These are phyloP conservation scores for Cydia splendana DNA, from an alignment of 1,140 invertebrate genomes.

Conservation along the genomic window DNA sequence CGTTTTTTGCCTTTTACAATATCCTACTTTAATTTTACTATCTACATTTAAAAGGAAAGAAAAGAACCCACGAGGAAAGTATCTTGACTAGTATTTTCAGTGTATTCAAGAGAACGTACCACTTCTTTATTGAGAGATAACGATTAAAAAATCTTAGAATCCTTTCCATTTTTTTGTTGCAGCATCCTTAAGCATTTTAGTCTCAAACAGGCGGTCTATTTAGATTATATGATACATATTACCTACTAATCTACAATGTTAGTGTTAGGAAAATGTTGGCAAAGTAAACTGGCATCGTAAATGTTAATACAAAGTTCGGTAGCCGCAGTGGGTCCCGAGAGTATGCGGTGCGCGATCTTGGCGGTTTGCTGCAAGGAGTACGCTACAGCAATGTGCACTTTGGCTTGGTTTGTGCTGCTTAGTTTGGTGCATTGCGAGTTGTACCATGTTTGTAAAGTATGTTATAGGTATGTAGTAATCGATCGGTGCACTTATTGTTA, in stretches of 20 bases:
- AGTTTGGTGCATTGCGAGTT: constrained; percentile 6
- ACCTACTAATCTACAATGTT: neutral
- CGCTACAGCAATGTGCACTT: constrained; percentile 25
- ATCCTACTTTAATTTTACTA: too few relatives aligned
- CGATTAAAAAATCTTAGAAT: too few relatives aligned
- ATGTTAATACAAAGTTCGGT: constrained; percentile 26
- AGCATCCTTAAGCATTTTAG: too few relatives aligned
- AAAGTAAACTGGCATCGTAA: constrained; percentile 14
- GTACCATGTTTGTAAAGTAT: neutral
- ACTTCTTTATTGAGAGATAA: too few relatives aligned
- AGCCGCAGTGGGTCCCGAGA: neutral
- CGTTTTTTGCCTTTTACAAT: too few relatives aligned
- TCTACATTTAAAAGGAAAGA: too few relatives aligned
- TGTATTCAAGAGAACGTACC: too few relatives aligned
- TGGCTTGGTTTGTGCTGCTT: neutral
- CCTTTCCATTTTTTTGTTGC: too few relatives aligned
- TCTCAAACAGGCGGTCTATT: neutral
- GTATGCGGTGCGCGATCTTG: constrained; percentile 27
- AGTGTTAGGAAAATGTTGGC: neutral
- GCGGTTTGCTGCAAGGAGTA: constrained; percentile 21
- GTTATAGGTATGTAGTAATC: too few relatives aligned
- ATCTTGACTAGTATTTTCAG: too few relatives aligned
- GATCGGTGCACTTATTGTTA: too few relatives aligned
- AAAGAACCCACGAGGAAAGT: too few relatives aligned
- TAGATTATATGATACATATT: neutral